Evolutionary conservation across 2,113 vertebrate genomes (phyloP), one percentile per base, ranked within the genome.

Genomic region (Trogon melanurus): DNA sequence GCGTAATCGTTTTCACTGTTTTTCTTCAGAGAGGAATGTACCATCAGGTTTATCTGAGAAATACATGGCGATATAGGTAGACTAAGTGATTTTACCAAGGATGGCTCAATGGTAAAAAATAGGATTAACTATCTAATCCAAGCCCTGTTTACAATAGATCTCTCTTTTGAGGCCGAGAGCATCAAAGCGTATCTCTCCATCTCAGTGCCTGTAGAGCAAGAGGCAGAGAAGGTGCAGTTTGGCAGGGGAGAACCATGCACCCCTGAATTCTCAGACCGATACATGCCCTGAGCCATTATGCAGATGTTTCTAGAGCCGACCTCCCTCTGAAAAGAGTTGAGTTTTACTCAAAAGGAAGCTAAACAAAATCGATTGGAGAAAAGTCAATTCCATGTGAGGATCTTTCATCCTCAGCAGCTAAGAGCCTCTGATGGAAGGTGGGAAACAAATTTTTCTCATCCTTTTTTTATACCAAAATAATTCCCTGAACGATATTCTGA

Each of bases 381-480:
- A 87, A 70, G 73, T 64, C 53, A 57, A 34, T 87, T 89, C 70
- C 41, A 21, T 7, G 26, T 41, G 54, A 85, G 62, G 66, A 38
- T 75, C 66, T 85, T 54, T 65, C 50, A 36, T 83, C 86, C 79
- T 61, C 50, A 48, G 53, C 61, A 79, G 80, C 86, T 48, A 60
- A 67, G 47, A 61, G n/a, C 45, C 57, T 70, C 60, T 51, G 79
- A 7, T 60, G 72, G 91, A 74, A 91, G 72, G 72, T 78, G 93
- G 79, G 61, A 65, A 78, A 89, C 82, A 4, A 50, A 16, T 29
- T 74, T 61, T 81, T 69, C 74, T 85, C 57, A 12, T 75, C 17
- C 11, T 69, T 95, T 69, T 95, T 74, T 30, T 56, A 8, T 50
- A 10, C 41, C 18, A 32, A 75, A 87, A 89, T 65, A 57, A 80